Conservation (phyloP, 2,113 vertebrate genomes). For the Ovibos moschatus region DNA sequence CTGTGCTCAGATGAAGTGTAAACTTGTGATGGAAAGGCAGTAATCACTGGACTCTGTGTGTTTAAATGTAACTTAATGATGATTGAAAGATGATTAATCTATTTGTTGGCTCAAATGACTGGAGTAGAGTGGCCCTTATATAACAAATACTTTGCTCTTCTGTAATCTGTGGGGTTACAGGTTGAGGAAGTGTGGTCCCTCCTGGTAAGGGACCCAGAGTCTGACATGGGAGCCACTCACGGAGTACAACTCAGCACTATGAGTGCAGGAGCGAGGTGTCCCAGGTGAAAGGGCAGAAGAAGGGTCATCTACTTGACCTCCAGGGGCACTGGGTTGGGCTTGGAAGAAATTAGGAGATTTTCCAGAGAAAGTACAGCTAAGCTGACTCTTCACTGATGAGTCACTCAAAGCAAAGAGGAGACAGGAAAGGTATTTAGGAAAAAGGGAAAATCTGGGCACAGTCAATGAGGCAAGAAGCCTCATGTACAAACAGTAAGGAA, state of each 20-base stretch:
- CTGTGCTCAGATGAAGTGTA: neutral
- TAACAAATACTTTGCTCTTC: neutral
- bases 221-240: neutral
- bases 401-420: neutral
- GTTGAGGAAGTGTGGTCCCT: neutral
- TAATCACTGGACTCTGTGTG: neutral
- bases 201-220: neutral
- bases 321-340: neutral
- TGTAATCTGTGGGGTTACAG: neutral
- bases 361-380: neutral
- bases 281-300: too few species aligned
- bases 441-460: neutral
- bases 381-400: neutral
- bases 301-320: neutral
- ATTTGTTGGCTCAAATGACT: neutral
- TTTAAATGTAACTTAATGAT: neutral
- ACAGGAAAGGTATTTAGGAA: neutral
- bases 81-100: neutral
- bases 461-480: neutral
- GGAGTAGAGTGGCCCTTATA: neutral
- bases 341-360: neutral
- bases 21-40: neutral
- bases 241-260: neutral
- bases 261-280: neutral
- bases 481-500: neutral